phyloP scores from a whole-genome alignment of 1,140 invertebrate genomes.

The Aphis gossypii region DNA sequence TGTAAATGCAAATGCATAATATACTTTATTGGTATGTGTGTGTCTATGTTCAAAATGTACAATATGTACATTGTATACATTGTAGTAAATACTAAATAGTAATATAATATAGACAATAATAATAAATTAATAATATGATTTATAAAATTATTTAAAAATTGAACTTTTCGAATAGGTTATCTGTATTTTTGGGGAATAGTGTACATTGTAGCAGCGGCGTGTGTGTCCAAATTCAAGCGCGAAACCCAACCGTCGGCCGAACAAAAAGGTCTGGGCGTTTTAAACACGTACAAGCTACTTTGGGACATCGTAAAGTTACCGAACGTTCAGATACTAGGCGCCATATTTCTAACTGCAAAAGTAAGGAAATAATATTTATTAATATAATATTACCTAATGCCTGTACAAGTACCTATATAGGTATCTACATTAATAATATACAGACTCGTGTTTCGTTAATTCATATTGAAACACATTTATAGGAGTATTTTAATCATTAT shows the following conservation, averaged over 20 bases:
- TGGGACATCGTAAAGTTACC: not conserved
- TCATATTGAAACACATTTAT: not conserved
- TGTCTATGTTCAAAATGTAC: too few species aligned
- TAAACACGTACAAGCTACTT: not conserved
- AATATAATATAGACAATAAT: too few species aligned
- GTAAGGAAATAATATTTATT: not conserved
- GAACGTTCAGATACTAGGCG: not conserved
- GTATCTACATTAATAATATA: not conserved
- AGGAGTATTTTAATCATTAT: not conserved
- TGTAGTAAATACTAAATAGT: too few species aligned
- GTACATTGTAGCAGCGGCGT: not conserved
- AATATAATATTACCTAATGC: not conserved
- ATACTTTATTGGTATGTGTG: too few species aligned
- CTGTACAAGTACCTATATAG: too few species aligned
- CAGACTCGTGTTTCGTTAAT: not conserved
- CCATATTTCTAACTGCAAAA: not conserved
- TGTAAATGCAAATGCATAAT: too few species aligned
- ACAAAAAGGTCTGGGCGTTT: not conserved
- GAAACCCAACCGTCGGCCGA: not conserved
- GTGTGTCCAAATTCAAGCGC: not conserved
- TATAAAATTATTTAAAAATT: not conserved
- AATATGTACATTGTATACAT: too few species aligned
- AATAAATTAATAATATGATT: too few species aligned
- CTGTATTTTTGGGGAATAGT: not conserved
- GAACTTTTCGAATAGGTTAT: not conserved